Evolutionary conservation across 1,140 invertebrate species (phyloP).

Genomic region (Lepidurus apus): DNA sequence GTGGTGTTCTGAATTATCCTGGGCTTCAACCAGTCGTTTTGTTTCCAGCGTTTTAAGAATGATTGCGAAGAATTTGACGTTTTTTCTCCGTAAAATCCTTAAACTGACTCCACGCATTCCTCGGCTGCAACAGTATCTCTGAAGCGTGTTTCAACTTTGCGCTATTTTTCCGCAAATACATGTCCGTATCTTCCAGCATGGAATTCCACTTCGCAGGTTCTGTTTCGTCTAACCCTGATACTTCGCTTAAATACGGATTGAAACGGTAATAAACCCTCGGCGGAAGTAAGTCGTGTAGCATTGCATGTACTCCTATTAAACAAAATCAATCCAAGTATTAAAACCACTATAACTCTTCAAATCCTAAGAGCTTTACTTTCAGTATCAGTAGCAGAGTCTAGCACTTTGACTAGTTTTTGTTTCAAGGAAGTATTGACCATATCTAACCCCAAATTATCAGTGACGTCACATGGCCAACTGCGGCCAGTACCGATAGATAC

Average conservation of each 20-base stretch:
- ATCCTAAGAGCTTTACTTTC: constrained; percentile 55
- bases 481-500: constrained; percentile 81
- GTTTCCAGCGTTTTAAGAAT: neutral
- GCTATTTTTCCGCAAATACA: constrained; percentile 52
- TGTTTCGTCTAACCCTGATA: constrained; percentile 76
- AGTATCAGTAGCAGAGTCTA: constrained; percentile 85
- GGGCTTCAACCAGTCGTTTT: no score
- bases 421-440: constrained; percentile 55
- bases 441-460: constrained; percentile 39
- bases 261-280: constrained; percentile 76
- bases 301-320: constrained; percentile 66
- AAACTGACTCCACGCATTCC: constrained; percentile 26
- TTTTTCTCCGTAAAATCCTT: neutral
- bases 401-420: constrained; percentile 73
- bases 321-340: constrained; percentile 34
- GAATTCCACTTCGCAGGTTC: constrained; percentile 52
- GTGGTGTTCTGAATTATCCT: no score
- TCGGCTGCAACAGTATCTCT: constrained; percentile 37
- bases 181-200: constrained; percentile 48
- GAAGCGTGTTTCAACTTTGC: constrained; percentile 45
- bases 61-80: constrained; percentile 16
- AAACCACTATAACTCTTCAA: neutral
- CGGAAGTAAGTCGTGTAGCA: constrained; percentile 73
- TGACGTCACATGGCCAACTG: constrained; percentile 44
- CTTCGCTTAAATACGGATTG: constrained; percentile 81